Evolutionary conservation across 2,888 invertebrate species (phyloP), one percentile per base, ranked within the genome.

Genomic region (Cyaniris semiargus): DNA sequence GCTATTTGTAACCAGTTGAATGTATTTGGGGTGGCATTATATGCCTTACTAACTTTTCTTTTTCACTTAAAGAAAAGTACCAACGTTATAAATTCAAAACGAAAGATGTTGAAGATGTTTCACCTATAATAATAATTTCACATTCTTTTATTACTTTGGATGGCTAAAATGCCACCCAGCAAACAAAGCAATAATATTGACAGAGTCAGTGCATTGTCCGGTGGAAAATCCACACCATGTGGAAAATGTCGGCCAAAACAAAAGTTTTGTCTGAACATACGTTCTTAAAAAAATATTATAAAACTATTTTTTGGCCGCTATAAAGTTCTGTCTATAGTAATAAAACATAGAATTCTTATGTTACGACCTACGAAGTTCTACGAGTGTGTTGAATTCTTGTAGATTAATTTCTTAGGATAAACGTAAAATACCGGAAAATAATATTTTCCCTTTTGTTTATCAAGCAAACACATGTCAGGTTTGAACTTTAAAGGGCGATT

Each of bases 401-500:
- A 56, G 56, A 56, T 56, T 56, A n/a, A 18, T 56, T n/a, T 0
- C n/a, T 56, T 56, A 2, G 6, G 6, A 18, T n/a, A 18, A 56
- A 56, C 56, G 7, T n/a, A 56, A n/a, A n/a, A n/a, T 56, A 56
- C 56, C n/a, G n/a, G 6, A 56, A 6, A 56, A 7, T n/a, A n/a
- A 53, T 53, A 56, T 56, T 56, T 13, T 10, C 10, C 10, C 44
- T 44, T 44, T 44, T 44, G 44, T 44, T 44, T 44, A 3, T n/a
- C 56, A n/a, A 56, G 56, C 56, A 56, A 56, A 56, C 18, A 53
- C 18, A 56, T n/a, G 7, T 78, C 81, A 81, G 80, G 80, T 83
- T 79, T 79, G 78, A 79, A 78, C 81, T 87, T 86, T 85, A 83
- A 82, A 80, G 77, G 82, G 82, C 83, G 82, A 83, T 89, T 89